Evolutionary conservation across 2,797 vertebrate species (phyloP).

Genomic region (Zenarchopterus dispar): DNA sequence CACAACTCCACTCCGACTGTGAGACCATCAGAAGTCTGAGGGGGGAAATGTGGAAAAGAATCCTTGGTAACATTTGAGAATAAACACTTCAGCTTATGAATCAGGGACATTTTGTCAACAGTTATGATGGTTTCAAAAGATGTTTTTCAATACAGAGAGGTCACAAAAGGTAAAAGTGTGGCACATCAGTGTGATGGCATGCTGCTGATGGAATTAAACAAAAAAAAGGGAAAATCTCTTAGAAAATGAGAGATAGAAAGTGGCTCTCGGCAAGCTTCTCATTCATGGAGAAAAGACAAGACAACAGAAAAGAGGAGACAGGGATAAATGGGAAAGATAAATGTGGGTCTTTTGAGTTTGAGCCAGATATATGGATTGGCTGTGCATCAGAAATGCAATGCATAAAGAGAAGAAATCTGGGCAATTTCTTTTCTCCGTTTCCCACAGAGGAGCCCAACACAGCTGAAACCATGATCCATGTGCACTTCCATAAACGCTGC

Average conservation of each 20-base stretch:
- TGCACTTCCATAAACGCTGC: slow-evolving; percentile 16
- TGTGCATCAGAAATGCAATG: slow-evolving; percentile 61
- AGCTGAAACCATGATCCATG: slow-evolving; percentile 63
- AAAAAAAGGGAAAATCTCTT: slow-evolving; percentile 63
- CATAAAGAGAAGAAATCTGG: slow-evolving; percentile 71
- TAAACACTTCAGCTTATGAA: not conserved
- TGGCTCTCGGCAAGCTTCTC: slow-evolving; percentile 44
- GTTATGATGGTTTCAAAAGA: not conserved
- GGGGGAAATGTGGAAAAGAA: not conserved
- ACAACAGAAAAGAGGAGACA: slow-evolving; percentile 24
- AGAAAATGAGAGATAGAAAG: slow-evolving; percentile 42
- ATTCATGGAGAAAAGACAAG: slow-evolving; percentile 30
- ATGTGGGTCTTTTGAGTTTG: slow-evolving; percentile 68
- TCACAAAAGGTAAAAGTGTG: not conserved
- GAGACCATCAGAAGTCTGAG: not conserved
- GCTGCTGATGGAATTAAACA: not conserved
- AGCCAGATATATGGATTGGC: slow-evolving; percentile 71
- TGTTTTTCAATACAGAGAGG: not conserved
- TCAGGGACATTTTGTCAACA: not conserved
- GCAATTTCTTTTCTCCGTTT: slow-evolving; percentile 67
- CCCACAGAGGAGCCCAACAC: slow-evolving; percentile 52
- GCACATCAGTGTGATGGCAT: not conserved
- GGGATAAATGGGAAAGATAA: slow-evolving; percentile 42
- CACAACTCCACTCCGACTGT: not conserved
- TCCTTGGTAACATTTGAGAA: not conserved